phyloP scores from a whole-genome alignment of 2,113 vertebrate species.

The Calyptommatus sinebrachiatus region DNA sequence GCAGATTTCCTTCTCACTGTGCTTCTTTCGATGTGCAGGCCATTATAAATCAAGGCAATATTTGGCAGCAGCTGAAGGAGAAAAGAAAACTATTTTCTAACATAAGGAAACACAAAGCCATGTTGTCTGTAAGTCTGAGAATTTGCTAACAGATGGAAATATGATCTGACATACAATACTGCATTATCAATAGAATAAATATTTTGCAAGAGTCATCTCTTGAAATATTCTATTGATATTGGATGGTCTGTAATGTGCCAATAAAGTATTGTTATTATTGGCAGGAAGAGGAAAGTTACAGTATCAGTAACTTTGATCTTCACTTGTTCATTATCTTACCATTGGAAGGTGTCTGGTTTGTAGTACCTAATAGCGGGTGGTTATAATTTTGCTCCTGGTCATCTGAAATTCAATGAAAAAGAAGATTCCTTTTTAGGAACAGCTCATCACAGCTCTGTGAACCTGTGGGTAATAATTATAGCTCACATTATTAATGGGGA shows the following conservation, averaged over 20 bases:
- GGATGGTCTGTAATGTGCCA: neutral
- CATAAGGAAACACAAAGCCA: neutral
- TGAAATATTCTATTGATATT: constrained; percentile 39
- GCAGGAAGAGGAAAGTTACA: constrained; percentile 63
- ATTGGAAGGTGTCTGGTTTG: constrained; percentile 91
- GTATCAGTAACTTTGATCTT: constrained; percentile 56
- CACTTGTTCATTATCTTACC: constrained; percentile 78
- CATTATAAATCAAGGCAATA: neutral
- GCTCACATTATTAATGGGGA: constrained; percentile 60
- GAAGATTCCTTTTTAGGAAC: constrained; percentile 55
- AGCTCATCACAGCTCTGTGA: constrained; percentile 31
- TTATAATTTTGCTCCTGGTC: constrained; percentile 94
- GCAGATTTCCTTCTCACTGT: neutral
- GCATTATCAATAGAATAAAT: constrained; percentile 43
- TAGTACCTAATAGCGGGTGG: constrained; percentile 90
- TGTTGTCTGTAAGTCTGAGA: neutral
- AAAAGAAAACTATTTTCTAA: constrained; percentile 11
- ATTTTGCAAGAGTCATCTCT: constrained; percentile 14
- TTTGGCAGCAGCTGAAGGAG: neutral
- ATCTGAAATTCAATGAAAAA: constrained; percentile 83
- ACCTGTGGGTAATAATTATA: constrained; percentile 66
- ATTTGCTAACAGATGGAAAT: constrained; percentile 38
- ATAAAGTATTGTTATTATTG: constrained; percentile 27
- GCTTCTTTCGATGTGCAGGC: neutral
- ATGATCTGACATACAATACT: constrained; percentile 47